Base-by-base conservation (phyloP, 2,797 vertebrate species). In the Chrysocyon brachyurus region DNA sequence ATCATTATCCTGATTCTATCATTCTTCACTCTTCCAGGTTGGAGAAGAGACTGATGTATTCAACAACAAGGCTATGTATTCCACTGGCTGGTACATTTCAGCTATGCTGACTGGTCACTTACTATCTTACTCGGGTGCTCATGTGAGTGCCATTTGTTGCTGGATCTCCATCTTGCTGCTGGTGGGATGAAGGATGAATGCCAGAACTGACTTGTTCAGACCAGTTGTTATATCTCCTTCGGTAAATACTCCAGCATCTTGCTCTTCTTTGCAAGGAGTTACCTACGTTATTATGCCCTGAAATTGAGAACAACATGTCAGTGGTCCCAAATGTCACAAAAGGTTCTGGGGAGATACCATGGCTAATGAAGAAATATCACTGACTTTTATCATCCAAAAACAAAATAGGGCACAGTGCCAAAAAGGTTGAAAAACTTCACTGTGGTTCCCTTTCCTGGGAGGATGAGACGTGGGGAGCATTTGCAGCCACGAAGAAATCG, bases 151-250 rank as follows among this genome's bases (percentile, higher is more conserved):
- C 78, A 77, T 24, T 84, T 33, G 17, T 56, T 90, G 98, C 96
- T 9, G 99, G 98, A 79, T 99, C 98, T 19, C 98, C 98, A 28
- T 98, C 98, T 1, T 97, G 94, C 17, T 99, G 98, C 0, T 99
- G 99, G 46, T 98, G 96, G 56, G 98, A 98, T 2, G 98, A 96
- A 49, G 98, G 22, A 46, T 33, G 68, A 46, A 98, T 97, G 1
- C 97, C 98, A 4, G 98, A 98, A 17, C 82, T 92, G 6, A 98
- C 98, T 40, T 98, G 98, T n/a, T 99, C 98, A 31, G 98, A 98
- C 52, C 98, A 98, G 12, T 98, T 99, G n/a, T 73, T 96, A 88
- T 99, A 97, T 54, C 98, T 99, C 49, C 98, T 98, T 78, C 98
- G 98, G 87, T 99, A 98, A 12, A 98, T 92, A 2, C 98, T 98